Percentiles rank a stretch among this genome's conserved stretches.
Conservation (phyloP, 1,140 invertebrate genomes). For the Andricus grossulariae region DNA sequence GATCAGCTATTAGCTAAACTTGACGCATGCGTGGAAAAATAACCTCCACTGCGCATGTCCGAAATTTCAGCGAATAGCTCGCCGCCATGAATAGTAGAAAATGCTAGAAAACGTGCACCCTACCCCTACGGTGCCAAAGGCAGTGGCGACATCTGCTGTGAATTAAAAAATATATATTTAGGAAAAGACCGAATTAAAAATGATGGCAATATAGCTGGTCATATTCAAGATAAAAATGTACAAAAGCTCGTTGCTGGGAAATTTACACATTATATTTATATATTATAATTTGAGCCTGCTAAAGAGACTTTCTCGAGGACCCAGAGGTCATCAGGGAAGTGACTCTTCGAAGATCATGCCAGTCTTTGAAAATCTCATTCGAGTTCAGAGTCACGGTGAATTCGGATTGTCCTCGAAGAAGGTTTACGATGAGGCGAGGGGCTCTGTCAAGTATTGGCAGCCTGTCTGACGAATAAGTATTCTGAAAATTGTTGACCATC, state of each 20-base stretch:
- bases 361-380: constrained; percentile 56
- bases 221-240: constrained; percentile 7
- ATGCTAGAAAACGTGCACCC: too few species aligned
- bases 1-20: too few species aligned
- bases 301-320: neutral
- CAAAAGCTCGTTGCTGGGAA: neutral
- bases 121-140: too few species aligned
- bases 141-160: neutral
- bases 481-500: constrained; percentile 95
- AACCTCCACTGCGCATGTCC: too few species aligned
- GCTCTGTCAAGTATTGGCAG: constrained; percentile 62
- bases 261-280: constrained; percentile 26
- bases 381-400: constrained; percentile 51
- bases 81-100: too few species aligned
- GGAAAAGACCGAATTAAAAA: neutral
- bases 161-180: neutral
- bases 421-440: constrained; percentile 49
- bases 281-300: neutral
- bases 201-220: neutral
- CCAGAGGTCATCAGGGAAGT: neutral
- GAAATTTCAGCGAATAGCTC: too few species aligned
- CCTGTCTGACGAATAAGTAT: constrained; percentile 88
- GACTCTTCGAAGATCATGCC: constrained; percentile 27
- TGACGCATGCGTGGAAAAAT: too few species aligned
- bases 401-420: constrained; percentile 52